phyloP scores from a whole-genome alignment of 2,888 invertebrate species.

The Atethmia centrago region DNA sequence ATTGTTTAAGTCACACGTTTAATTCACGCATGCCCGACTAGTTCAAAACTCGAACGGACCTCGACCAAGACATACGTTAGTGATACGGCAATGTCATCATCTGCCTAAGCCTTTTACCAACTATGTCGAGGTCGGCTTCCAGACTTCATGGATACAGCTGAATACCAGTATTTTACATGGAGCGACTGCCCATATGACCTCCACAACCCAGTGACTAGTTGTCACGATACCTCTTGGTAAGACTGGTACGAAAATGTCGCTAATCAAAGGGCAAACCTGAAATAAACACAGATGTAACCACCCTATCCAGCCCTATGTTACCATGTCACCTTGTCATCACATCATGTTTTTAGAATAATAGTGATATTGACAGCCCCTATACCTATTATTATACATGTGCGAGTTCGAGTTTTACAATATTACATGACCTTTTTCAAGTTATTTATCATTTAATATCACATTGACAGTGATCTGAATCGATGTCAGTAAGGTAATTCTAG shows the following conservation, averaged over 20 bases:
- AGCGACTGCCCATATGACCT: neutral
- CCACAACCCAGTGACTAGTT: neutral
- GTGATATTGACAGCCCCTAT: neutral
- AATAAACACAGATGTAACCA: neutral
- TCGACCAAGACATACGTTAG: neutral
- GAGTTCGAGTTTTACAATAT: neutral
- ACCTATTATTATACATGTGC: neutral
- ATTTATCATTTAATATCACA: slow-evolving; percentile 1
- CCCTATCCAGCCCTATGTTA: neutral
- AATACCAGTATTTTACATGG: neutral
- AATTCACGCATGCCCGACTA: neutral
- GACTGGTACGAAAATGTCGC: neutral
- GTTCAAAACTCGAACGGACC: neutral
- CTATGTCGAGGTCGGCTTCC: neutral
- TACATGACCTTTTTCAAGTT: neutral
- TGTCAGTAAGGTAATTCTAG: slow-evolving; percentile 12
- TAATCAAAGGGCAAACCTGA: neutral
- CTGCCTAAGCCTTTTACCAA: neutral
- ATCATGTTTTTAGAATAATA: neutral
- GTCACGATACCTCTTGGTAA: neutral
- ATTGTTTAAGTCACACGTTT: neutral
- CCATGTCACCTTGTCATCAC: neutral
- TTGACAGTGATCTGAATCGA: slow-evolving; percentile 12
- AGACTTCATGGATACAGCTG: neutral
- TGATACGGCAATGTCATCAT: neutral